Percentiles rank a stretch among this genome's conserved stretches.
phyloP scores from a whole-genome alignment of 2,888 invertebrate genomes.

The Trissolcus japonicus region DNA sequence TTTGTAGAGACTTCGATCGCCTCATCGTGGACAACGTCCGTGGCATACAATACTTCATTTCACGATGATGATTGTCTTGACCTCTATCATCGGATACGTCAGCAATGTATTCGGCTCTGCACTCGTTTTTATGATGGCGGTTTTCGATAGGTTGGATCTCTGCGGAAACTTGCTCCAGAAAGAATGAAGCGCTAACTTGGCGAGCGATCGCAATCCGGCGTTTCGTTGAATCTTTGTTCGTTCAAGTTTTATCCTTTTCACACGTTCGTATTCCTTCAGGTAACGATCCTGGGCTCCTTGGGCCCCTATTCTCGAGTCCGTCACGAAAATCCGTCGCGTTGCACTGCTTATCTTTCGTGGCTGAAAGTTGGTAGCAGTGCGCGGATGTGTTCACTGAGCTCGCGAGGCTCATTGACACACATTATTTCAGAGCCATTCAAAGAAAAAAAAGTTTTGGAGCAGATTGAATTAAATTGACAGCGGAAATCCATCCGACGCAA shows the following conservation, averaged over 20 bases:
- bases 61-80: not conserved
- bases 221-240: not conserved
- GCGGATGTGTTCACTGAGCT: too few species aligned
- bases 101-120: not conserved
- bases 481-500: too few species aligned
- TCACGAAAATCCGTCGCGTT: too few species aligned
- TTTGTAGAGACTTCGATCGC: not conserved
- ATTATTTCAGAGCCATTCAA: too few species aligned
- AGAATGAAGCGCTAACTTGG: not conserved
- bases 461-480: too few species aligned
- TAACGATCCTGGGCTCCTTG: too few species aligned
- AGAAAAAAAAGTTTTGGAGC: too few species aligned
- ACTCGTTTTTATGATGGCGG: not conserved
- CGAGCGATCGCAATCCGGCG: not conserved
- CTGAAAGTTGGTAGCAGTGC: too few species aligned
- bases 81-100: not conserved
- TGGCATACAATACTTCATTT: not conserved
- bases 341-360: too few species aligned
- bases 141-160: not conserved
- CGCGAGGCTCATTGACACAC: too few species aligned
- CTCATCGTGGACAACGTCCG: not conserved
- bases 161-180: conserved; percentile 2
- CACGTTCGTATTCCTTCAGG: conserved; percentile 3
- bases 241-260: not conserved
- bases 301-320: too few species aligned